Conservation (phyloP, 2,888 invertebrate species). For the Hyppa rectilinea region DNA sequence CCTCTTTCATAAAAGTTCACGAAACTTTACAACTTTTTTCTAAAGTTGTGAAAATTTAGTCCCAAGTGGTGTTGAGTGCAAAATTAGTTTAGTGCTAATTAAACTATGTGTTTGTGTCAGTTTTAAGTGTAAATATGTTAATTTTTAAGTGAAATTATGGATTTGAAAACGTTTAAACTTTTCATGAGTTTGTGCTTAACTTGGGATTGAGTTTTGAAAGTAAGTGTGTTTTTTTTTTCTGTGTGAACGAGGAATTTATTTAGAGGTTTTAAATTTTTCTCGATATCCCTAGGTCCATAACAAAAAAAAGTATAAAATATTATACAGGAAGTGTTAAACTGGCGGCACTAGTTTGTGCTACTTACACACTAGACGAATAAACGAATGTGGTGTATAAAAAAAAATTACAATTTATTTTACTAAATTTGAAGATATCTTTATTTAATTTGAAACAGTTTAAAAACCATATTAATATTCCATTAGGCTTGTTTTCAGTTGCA, state of each 20-base stretch:
- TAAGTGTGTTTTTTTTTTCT: conserved; percentile 32
- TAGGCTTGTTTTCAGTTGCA: too few relatives aligned
- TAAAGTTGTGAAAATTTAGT: conserved; percentile 14
- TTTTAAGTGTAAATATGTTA: conserved; percentile 30
- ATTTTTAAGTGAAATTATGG: conserved; percentile 39
- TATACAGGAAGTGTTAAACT: neutral
- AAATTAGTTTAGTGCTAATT: conserved; percentile 9
- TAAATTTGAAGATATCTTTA: neutral
- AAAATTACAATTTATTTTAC: neutral
- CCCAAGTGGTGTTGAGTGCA: conserved; percentile 20
- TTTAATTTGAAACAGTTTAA: neutral
- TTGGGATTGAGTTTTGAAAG: conserved; percentile 38
- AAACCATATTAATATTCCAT: neutral
- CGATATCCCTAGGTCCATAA: accelerated
- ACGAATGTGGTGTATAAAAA: neutral
- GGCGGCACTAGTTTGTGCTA: too few relatives aligned
- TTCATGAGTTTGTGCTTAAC: conserved; percentile 21
- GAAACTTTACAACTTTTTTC: conserved; percentile 53
- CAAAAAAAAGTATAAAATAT: neutral
- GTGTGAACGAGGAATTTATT: neutral
- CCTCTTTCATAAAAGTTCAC: conserved; percentile 45
- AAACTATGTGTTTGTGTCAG: conserved; percentile 26
- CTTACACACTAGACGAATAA: neutral
- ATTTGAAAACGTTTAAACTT: conserved; percentile 38
- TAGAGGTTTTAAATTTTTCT: neutral